Base-by-base conservation (phyloP, 2,888 invertebrate species). In the Synanthedon formicaeformis region DNA sequence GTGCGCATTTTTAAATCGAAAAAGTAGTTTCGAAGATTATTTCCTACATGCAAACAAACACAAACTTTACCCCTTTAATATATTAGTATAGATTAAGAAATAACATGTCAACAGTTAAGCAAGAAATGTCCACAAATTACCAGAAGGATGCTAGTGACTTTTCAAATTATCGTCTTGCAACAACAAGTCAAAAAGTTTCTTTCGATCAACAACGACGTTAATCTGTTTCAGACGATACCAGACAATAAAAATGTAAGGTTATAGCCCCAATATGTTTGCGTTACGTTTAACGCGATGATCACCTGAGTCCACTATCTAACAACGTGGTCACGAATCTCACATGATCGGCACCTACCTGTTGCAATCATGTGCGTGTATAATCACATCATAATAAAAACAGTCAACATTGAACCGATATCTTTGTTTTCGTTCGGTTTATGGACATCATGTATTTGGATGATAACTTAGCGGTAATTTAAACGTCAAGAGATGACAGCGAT, bases 151-250 rank as follows among this genome's bases (percentile, higher is more conserved):
- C 23, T 23, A 23, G 23, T 34, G 10, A 10, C 34, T 34, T 34
- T 8, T 34, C 3, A 34, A 10, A 34, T 34, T 34, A 34, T 34
- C 34, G 34, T 10, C 10, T 10, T 34, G 34, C 34, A 34, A 34
- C 34, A 34, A 34, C 45, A 45, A 13, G 45, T 45, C n/a, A n/a
- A n/a, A n/a, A n/a, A 40, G 53, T 27, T 34, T 34, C 14, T 52
- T 48, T 54, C 52, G 50, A 52, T 57, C 62, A 67, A 63, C 16
- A n/a, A 45, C 58, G 61, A 57, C 56, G 62, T 58, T 74, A 69
- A 74, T 69, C 57, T 67, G 55, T 66, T 65, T 62, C 65, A 72
- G 64, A 57, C 62, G 65, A 58, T 55, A 59, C 55, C 58, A 57
- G 49, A 62, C 60, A 53, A 58, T 52, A 60, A 59, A 57, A 60